Base-by-base conservation (phyloP, 2,888 invertebrate genomes). In the Aleiodes testaceus region DNA sequence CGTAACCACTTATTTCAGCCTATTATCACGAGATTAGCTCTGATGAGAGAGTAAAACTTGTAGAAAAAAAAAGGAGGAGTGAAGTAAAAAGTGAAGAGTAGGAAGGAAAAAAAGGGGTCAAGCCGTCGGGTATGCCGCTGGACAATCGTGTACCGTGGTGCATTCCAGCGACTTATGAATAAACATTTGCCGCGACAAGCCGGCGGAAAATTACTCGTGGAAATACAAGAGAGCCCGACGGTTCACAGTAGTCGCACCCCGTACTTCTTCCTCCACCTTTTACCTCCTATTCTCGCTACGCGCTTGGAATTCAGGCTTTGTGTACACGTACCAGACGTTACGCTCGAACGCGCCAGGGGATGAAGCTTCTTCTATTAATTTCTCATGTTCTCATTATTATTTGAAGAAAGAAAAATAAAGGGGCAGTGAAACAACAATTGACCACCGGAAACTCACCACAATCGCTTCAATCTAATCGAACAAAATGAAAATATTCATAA, bases 141-240 rank as follows among this genome's bases (percentile, higher is more conserved):
- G 79, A 81, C 81, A 80, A 80, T 80, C 79, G 77, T 78, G 78
- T 75, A 72, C 75, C 77, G 76, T 74, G 78, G 72, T 78, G 75
- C 80, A 80, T 81, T 82, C 79, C 75, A 78, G 74, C 77, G 78
- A 81, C 81, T 83, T 84, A 84, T 83, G 84, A 84, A 84, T 84
- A 84, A 82, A 84, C 84, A 84, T 84, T 82, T 79, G 77, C 76
- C 78, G 73, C 77, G 77, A 78, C 76, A 79, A 80, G 72, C 78
- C 78, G 75, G 77, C 78, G 80, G 79, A 82, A 84, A 84, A 84
- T 84, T 82, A 81, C 83, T 78, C 80, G 76, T 75, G 78, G 77
- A 81, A 82, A 81, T 80, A 78, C 77, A 75, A 76, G 71, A 74
- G 69, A 73, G n/a, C 71, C 61, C 70, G 50, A 45, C 64, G 16